These are phyloP conservation scores for Leuciscus idus DNA, from an alignment of 2,113 vertebrate species.

Conservation along the genomic window DNA sequence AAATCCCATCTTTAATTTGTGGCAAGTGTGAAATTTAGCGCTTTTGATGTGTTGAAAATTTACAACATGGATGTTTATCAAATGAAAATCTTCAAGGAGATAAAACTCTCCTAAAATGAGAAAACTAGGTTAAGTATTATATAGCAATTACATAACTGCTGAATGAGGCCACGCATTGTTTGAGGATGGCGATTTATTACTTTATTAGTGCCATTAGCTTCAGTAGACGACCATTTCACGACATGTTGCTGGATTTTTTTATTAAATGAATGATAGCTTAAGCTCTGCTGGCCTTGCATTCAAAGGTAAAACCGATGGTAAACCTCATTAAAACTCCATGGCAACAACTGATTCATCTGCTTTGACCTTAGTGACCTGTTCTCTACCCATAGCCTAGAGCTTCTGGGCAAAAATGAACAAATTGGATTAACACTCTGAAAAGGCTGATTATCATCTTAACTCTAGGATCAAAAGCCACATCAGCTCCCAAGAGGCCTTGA, in stretches of 20 bases:
- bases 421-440: constrained; percentile 60
- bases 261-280: constrained; percentile 4
- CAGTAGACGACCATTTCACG: constrained; percentile 1
- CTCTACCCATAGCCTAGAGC: neutral
- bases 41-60: constrained; percentile 25
- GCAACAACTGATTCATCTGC: neutral
- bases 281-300: constrained; percentile 1
- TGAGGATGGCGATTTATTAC: constrained; percentile 34
- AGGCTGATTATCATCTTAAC: constrained; percentile 45
- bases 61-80: constrained; percentile 14
- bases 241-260: neutral
- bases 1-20: neutral
- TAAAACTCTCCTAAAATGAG: neutral
- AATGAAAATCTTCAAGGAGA: constrained; percentile 11
- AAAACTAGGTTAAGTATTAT: constrained; percentile 40
- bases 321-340: constrained; percentile 1
- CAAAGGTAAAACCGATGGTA: neutral
- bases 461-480: constrained; percentile 2
- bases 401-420: constrained; percentile 25
- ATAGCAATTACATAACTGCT: constrained; percentile 33
- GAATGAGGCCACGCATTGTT: constrained; percentile 20
- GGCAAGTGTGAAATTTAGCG: neutral
- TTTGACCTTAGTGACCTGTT: constrained; percentile 12
- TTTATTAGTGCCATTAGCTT: constrained; percentile 37
- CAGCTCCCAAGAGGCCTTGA: neutral